Base-by-base conservation (phyloP, 2,797 vertebrate genomes). In the Mormyrus proboscirostris region DNA sequence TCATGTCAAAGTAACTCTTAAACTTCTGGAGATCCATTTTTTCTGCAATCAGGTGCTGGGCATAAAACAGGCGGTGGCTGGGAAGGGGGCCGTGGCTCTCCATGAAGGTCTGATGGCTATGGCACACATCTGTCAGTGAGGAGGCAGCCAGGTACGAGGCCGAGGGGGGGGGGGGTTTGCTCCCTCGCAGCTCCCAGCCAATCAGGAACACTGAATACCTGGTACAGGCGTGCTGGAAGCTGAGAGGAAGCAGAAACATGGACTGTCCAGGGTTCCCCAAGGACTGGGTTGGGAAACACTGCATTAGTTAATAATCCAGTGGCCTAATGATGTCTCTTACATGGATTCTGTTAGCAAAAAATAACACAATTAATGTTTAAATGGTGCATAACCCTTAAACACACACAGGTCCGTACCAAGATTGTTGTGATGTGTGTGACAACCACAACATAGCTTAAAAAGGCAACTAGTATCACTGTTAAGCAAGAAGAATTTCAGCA, bases 1-100 rank as follows among this genome's bases (percentile, higher is more conserved):
- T 89, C 91, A 91, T 90, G 90, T 92, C 90, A 91, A 91, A 91
- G 90, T 91, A 91, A 59, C 89, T 89, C 82, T 88, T n/a, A 88
- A 90, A 91, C 88, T 90, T 90, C 88, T 62, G 69, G 57, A 33
- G 83, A 88, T 50, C 2, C 62, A 53, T 51, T 53, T 51, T 65
- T 84, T 79, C 41, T 47, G 85, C 88, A 84, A 89, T 89, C 86
- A 84, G 82, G 41, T 29, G 86, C 88, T 89, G 38, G 22, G 53
- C 57, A 86, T 73, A 85, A 41, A 51, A 51, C 50, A 6, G 16
- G 90, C 38, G 50, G 86, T 79, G 49, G 2, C 41, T 0, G 69
- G 65, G 19, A 2, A n/a, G 47, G 33, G 19, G 19, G 51, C 6
- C 4, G 50, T 9, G 62, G 25, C 88, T 65, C 22, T 33, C 19